These are phyloP conservation scores for Stenodera caucasica DNA, from an alignment of 2,888 invertebrate species.

Conservation along the genomic window DNA sequence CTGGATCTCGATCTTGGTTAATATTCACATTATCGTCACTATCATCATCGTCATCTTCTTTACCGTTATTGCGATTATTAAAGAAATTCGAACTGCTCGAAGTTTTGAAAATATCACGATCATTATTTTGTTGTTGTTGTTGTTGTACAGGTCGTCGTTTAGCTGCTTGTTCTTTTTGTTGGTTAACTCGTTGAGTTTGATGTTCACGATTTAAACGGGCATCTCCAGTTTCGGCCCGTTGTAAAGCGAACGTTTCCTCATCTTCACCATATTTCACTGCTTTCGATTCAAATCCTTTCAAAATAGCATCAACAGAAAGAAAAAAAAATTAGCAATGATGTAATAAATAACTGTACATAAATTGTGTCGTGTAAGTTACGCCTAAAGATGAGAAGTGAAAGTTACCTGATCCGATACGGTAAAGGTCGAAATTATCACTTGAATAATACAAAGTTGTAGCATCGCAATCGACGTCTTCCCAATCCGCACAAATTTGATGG, in stretches of 20 bases:
- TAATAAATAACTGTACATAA: neutral
- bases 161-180: conserved; percentile 45
- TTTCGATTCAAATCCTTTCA: conserved; percentile 66
- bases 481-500: conserved; percentile 88
- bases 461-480: conserved; percentile 88
- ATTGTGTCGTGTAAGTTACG: conserved; percentile 14
- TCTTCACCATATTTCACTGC: conserved; percentile 66
- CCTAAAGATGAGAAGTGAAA: conserved; percentile 29
- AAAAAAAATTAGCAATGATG: neutral
- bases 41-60: conserved; percentile 61
- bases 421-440: conserved; percentile 85
- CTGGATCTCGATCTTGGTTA: conserved; percentile 53
- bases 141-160: conserved; percentile 37
- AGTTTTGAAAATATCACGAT: conserved; percentile 66
- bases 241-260: conserved; percentile 72
- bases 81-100: conserved; percentile 78
- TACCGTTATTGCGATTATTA: conserved; percentile 65
- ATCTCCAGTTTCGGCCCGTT: conserved; percentile 70
- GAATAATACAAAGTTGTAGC: conserved; percentile 77
- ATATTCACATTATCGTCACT: conserved; percentile 55
- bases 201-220: conserved; percentile 53
- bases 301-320: conserved; percentile 2
- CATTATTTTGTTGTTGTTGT: conserved; percentile 46
- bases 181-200: conserved; percentile 52
- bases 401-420: conserved; percentile 74